Base-by-base conservation (phyloP, 2,888 invertebrate genomes). In the Ischnura elegans region DNA sequence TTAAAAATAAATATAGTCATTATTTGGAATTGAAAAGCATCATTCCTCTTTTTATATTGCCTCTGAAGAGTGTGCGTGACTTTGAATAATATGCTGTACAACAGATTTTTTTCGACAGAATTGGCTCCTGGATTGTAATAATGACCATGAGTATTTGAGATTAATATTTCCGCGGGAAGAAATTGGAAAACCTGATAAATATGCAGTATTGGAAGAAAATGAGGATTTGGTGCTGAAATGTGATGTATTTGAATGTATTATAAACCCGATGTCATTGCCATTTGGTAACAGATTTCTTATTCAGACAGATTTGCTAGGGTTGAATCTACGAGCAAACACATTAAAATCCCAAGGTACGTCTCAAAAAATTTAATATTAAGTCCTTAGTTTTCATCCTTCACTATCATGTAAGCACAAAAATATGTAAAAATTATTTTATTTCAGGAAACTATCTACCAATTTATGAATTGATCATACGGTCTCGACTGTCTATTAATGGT, bases 41-140 rank as follows among this genome's bases (percentile, higher is more conserved):
- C n/a, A n/a, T n/a, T n/a, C n/a, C n/a, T n/a, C n/a, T n/a, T n/a
- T n/a, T n/a, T n/a, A n/a, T n/a, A n/a, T n/a, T n/a, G n/a, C n/a
- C n/a, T n/a, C n/a, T n/a, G n/a, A n/a, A n/a, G n/a, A n/a, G n/a
- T n/a, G n/a, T n/a, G n/a, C n/a, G n/a, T n/a, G n/a, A n/a, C n/a
- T n/a, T n/a, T n/a, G n/a, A n/a, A n/a, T n/a, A n/a, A n/a, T n/a
- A n/a, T 51, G 51, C 51, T 51, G 2, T 2, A 51, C 19, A 51
- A 51, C 2, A 5, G 5, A 2, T 45, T 45, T 45, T 61, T 42
- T 55, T 61, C 55, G 42, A 61, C 87, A 87, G 87, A 42, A 87
- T n/a, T 94, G 94, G 94, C 55, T 94, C 2, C 86, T 94, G 8
- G 94, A 94, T 55, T 94, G 86, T 86, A 93, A 93, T 43, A 94